Conservation (phyloP, 2,113 vertebrate genomes). For the Ictidomys tridecemlineatus region DNA sequence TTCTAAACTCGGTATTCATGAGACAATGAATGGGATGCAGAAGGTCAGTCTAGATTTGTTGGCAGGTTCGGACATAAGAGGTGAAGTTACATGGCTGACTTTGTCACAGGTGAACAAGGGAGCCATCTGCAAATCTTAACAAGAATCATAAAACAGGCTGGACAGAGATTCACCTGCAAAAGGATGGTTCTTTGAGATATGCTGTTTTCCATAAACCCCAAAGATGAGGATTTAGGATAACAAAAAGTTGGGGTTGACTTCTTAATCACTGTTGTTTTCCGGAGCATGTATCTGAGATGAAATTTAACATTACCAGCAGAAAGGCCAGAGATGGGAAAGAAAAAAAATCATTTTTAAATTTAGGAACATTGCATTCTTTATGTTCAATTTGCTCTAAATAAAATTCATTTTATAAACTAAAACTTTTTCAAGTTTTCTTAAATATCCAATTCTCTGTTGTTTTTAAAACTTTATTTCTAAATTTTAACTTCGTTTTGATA, state of each 20-base stretch:
- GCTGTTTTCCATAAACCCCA: neutral
- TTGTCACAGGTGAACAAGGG: neutral
- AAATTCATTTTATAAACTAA: neutral
- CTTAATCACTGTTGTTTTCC: neutral
- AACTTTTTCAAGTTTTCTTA: neutral
- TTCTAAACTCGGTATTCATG: neutral
- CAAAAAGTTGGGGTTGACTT: neutral
- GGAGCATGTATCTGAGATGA: neutral
- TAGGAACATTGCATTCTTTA: neutral
- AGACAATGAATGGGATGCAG: neutral
- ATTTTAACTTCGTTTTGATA: neutral
- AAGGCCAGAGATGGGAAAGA: neutral
- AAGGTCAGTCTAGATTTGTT: neutral
- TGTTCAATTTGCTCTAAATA: neutral
- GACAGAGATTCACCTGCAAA: accelerated
- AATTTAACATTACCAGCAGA: neutral
- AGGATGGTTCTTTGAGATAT: neutral
- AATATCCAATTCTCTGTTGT: neutral
- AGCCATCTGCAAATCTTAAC: neutral
- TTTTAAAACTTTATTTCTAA: neutral
- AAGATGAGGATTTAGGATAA: accelerated
- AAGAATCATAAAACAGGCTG: neutral
- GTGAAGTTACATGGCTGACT: neutral
- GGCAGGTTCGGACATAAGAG: neutral
- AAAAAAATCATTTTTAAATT: too few relatives aligned